Evolutionary conservation across 2,113 vertebrate genomes (phyloP).

Genomic region (human (Homo sapiens)): DNA sequence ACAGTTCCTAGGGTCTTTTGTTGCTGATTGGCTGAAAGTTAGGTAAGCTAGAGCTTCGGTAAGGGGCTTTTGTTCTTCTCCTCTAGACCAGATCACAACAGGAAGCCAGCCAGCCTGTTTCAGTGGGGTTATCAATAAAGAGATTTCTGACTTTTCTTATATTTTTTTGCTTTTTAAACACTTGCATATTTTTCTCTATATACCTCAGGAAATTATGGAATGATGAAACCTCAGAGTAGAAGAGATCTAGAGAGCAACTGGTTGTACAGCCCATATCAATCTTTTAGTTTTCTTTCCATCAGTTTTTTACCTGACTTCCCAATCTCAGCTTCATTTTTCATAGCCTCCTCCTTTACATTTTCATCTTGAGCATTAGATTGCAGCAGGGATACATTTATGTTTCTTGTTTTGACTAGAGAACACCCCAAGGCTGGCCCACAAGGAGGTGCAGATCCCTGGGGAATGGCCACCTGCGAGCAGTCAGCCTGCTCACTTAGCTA

Average conservation of each 20-base stretch:
- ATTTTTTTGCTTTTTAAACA: background rate
- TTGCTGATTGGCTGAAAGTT: no score
- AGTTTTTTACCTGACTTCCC: background rate
- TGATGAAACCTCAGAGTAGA: background rate
- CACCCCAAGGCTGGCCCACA: background rate
- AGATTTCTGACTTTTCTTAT: background rate
- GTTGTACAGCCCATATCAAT: accelerated
- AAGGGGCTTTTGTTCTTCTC: no score
- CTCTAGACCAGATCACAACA: no score
- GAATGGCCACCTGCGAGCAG: background rate
- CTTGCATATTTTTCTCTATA: background rate
- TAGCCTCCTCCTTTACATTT: background rate
- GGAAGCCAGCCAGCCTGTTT: no score
- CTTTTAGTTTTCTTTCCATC: background rate
- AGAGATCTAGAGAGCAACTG: background rate
- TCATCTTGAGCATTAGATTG: background rate
- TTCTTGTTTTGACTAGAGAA: background rate
- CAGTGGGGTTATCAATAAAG: no score
- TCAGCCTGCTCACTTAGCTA: background rate
- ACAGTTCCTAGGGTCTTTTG: no score
- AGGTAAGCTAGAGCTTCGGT: no score
- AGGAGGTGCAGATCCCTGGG: background rate
- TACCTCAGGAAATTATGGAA: background rate
- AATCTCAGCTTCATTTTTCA: background rate
- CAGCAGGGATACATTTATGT: background rate